Evolutionary conservation across 2,888 invertebrate genomes (phyloP).

Genomic region (Limnephilus lunatus): DNA sequence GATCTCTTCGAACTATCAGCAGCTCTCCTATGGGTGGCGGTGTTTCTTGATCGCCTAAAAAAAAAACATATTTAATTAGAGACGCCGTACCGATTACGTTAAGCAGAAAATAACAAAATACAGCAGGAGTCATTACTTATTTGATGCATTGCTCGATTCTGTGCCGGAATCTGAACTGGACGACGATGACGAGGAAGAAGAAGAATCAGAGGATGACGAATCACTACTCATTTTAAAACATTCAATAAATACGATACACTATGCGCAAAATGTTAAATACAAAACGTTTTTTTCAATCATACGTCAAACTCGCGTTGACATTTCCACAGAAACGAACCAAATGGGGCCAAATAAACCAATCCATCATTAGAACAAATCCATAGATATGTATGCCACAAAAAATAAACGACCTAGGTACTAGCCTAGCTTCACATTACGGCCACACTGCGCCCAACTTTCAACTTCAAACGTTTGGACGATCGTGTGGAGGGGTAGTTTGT

Average conservation of each 20-base stretch:
- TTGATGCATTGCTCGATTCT: slow-evolving; percentile 32
- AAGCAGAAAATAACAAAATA: not conserved
- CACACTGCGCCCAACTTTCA: too few relatives aligned
- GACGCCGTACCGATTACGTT: not conserved
- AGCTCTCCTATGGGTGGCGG: not conserved
- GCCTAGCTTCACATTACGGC: too few relatives aligned
- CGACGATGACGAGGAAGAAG: slow-evolving; percentile 8
- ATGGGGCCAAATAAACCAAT: too few relatives aligned
- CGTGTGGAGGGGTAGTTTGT: too few relatives aligned
- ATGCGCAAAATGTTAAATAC: not conserved
- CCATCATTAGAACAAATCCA: too few relatives aligned
- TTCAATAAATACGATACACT: not conserved
- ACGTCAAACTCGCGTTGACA: slow-evolving; percentile 20
- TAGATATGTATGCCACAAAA: too few relatives aligned
- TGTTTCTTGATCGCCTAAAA: slow-evolving; percentile 10
- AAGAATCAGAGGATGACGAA: slow-evolving; percentile 6
- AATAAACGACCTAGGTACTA: too few relatives aligned
- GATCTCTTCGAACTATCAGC: slow-evolving; percentile 3
- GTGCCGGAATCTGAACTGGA: slow-evolving; percentile 6
- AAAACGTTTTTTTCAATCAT: not conserved
- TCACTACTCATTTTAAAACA: slow-evolving; percentile 11
- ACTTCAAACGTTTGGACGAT: too few relatives aligned
- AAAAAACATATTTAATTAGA: not conserved
- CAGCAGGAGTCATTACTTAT: not conserved
- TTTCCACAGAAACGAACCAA: too few relatives aligned